phyloP scores from a whole-genome alignment of 2,797 vertebrate genomes.

The Sebastes hubbsi region DNA sequence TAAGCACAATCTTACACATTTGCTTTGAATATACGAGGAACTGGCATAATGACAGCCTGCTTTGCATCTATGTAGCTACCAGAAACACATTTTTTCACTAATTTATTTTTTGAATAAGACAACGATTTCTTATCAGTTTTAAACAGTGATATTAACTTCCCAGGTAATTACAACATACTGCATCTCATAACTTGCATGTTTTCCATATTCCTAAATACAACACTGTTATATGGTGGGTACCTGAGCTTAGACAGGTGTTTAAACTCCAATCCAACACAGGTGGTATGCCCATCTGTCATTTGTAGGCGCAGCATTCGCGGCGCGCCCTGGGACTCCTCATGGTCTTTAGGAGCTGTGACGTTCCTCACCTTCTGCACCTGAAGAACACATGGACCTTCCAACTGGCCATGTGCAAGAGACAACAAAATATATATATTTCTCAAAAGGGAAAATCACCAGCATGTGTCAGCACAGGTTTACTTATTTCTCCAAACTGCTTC shows the following conservation, averaged over 20 bases:
- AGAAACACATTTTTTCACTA: background rate
- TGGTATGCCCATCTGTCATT: slow-evolving; percentile 96
- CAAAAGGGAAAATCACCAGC: background rate
- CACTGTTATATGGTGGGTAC: slow-evolving; percentile 71
- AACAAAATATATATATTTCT: background rate
- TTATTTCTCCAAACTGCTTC: background rate
- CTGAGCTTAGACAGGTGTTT: slow-evolving; percentile 94
- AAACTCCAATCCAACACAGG: slow-evolving; percentile 92
- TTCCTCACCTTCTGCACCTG: slow-evolving; percentile 98
- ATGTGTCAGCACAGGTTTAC: background rate
- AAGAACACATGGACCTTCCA: slow-evolving; percentile 95
- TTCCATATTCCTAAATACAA: slow-evolving; percentile 7
- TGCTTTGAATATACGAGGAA: background rate
- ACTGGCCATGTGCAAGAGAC: slow-evolving; percentile 73
- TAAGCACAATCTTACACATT: slow-evolving; percentile 4
- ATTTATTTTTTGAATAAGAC: background rate
- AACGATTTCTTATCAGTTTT: background rate
- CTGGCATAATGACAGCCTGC: background rate
- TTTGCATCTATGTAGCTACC: background rate
- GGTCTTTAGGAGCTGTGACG: slow-evolving; percentile 93
- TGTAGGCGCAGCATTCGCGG: slow-evolving; percentile 96
- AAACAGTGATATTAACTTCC: background rate
- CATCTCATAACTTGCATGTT: background rate
- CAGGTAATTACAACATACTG: background rate
- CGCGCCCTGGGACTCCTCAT: slow-evolving; percentile 94